These are phyloP conservation scores for Liolophura sinensis DNA, from an alignment of 1,140 invertebrate species.

Conservation along the genomic window DNA sequence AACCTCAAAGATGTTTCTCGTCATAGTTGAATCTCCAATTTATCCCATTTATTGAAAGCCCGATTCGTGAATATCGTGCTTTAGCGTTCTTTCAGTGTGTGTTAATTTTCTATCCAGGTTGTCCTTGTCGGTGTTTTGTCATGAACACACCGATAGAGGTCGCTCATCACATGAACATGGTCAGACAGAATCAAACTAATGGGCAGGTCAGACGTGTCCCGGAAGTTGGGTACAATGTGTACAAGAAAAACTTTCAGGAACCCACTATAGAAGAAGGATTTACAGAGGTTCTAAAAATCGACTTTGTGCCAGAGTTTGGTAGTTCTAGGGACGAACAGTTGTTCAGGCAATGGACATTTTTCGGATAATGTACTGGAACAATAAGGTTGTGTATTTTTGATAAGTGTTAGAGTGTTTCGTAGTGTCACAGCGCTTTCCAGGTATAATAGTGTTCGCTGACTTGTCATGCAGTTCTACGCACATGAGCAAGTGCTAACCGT, in stretches of 20 bases:
- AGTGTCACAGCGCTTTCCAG: too few relatives aligned
- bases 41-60: too few relatives aligned
- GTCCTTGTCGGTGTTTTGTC: conserved; percentile 79
- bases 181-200: conserved; percentile 69
- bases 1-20: too few relatives aligned
- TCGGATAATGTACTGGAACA: background rate
- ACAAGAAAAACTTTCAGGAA: conserved; percentile 75
- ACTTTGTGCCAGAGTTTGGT: conserved; percentile 78
- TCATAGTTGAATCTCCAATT: too few relatives aligned
- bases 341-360: conserved; percentile 58
- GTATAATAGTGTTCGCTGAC: too few relatives aligned
- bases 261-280: conserved; percentile 81
- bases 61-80: background rate
- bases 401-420: too few relatives aligned
- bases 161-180: conserved; percentile 85
- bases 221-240: conserved; percentile 78
- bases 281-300: conserved; percentile 74
- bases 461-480: too few relatives aligned
- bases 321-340: conserved; percentile 70
- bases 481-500: too few relatives aligned
- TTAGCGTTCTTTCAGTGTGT: conserved; percentile 1
- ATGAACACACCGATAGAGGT: conserved; percentile 75
- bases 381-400: too few relatives aligned
- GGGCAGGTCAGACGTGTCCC: conserved; percentile 64
- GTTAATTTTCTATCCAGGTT: conserved; percentile 46